Conservation (phyloP, 2,797 vertebrate species). For the Taeniopygia guttata region DNA sequence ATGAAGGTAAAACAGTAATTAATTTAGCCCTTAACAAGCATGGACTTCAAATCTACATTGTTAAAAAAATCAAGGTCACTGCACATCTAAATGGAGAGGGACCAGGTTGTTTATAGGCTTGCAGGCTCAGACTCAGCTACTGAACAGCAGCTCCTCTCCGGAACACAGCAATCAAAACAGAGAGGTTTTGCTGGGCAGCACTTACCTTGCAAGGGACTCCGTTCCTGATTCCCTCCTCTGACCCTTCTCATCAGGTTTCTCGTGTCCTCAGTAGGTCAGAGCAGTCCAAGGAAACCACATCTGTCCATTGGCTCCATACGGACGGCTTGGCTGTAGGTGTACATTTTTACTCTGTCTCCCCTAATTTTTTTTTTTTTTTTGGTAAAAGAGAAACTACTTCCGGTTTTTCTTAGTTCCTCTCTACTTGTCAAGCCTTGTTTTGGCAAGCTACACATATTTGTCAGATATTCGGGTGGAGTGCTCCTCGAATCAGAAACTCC, state of each 20-base stretch:
- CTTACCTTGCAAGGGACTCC: background rate
- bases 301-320: background rate
- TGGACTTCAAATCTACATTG: background rate
- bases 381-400: conserved; percentile 61
- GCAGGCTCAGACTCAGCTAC: background rate
- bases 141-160: background rate
- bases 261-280: accelerated
- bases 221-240: background rate
- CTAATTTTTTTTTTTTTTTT: background rate
- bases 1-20: background rate
- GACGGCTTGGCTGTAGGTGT: background rate
- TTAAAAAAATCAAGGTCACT: accelerated
- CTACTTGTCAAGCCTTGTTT: background rate
- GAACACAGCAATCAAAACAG: accelerated
- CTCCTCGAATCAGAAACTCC: background rate
- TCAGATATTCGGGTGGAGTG: background rate
- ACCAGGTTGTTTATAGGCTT: background rate
- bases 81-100: background rate
- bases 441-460: background rate
- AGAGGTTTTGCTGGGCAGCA: accelerated
- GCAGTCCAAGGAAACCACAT: background rate
- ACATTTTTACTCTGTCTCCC: background rate
- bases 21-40: background rate
- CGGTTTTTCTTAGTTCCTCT: conserved; percentile 56
- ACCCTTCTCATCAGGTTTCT: background rate